Percentiles rank a stretch among this genome's conserved stretches.
Conservation (phyloP, 2,888 invertebrate genomes). For the Phymatocera aterrima region DNA sequence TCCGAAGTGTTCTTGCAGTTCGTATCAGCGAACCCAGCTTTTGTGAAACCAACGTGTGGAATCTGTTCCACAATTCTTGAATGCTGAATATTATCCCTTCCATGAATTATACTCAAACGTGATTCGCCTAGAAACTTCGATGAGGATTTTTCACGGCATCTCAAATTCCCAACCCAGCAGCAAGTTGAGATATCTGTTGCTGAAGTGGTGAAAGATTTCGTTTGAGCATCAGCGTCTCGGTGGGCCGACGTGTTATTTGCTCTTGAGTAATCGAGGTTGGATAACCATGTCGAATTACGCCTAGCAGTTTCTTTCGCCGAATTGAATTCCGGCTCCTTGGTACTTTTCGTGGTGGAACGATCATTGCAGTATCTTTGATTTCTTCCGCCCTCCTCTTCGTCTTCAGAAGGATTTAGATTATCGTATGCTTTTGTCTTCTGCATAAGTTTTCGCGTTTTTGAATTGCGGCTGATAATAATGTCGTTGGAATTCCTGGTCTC, state of each 20-base stretch:
- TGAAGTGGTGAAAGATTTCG: not conserved
- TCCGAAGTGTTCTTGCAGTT: not conserved
- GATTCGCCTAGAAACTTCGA: constrained; percentile 5
- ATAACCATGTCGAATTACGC: not conserved
- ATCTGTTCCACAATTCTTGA: not conserved
- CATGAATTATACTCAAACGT: not conserved
- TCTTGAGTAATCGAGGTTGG: not conserved
- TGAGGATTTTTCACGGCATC: not conserved
- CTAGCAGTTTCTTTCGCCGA: not conserved
- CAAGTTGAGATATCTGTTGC: not conserved
- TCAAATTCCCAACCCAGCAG: not conserved
- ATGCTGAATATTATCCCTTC: not conserved
- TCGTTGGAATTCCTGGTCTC: constrained; percentile 35
- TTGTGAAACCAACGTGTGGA: too few species aligned
- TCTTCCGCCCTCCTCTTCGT: not conserved
- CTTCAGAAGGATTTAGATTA: not conserved
- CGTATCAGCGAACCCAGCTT: not conserved
- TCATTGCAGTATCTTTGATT: not conserved
- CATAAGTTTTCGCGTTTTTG: not conserved
- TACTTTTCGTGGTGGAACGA: not conserved
- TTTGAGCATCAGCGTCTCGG: not conserved
- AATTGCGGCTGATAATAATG: not conserved
- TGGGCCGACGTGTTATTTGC: not conserved
- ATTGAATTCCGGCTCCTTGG: not conserved
- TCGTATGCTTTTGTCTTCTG: not conserved